phyloP scores from a whole-genome alignment of 2,888 invertebrate genomes.

The Trypoxylon attenuatum region DNA sequence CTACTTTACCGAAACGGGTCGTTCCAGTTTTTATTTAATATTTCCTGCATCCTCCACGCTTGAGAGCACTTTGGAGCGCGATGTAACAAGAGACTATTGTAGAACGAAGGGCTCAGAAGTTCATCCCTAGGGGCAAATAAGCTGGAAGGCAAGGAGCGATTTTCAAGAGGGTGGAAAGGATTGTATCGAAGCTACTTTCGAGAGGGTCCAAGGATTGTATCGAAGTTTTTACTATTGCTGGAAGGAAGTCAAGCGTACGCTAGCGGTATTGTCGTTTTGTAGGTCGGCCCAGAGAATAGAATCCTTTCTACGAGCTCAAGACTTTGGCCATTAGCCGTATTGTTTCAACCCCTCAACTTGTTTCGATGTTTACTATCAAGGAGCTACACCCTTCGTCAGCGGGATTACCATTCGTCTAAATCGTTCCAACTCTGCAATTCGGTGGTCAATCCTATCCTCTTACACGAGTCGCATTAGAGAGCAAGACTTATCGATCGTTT shows the following conservation, averaged over 20 bases:
- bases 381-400: constrained; percentile 1
- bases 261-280: constrained; percentile 39
- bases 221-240: constrained; percentile 55
- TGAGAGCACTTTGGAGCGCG: not conserved
- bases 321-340: constrained; percentile 59
- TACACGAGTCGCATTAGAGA: no score
- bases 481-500: no score
- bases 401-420: constrained; percentile 5
- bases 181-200: constrained; percentile 40
- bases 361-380: constrained; percentile 46
- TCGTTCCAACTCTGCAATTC: not conserved
- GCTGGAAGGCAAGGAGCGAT: constrained; percentile 34
- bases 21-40: constrained; percentile 27
- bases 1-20: not conserved
- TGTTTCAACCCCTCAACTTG: constrained; percentile 53
- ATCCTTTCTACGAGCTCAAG: constrained; percentile 26
- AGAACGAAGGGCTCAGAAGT: constrained; percentile 40
- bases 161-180: constrained; percentile 33
- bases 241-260: constrained; percentile 30
- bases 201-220: constrained; percentile 47
- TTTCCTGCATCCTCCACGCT: not conserved
- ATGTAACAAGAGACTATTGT: constrained; percentile 17
- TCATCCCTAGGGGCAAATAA: constrained; percentile 48
- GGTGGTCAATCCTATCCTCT: not conserved
- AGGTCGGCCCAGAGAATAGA: constrained; percentile 27